Evolutionary conservation across 1,140 invertebrate species (phyloP).

Genomic region (Diachasma alloeum): DNA sequence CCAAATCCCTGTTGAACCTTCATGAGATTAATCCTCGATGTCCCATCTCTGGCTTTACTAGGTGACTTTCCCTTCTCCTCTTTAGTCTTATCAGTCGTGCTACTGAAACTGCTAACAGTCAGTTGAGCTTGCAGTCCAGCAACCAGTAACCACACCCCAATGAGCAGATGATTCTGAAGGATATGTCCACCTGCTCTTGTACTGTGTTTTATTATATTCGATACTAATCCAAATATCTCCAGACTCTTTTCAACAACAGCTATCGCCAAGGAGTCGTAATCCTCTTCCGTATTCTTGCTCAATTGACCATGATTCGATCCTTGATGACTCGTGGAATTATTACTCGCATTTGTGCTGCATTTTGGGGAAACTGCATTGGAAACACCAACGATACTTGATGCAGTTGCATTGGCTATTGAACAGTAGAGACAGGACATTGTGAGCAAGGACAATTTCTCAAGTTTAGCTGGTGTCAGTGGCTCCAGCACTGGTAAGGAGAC

Average conservation of each 20-base stretch:
- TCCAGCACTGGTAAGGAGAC: slow-evolving; percentile 87
- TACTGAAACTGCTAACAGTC: slow-evolving; percentile 66
- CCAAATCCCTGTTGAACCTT: slow-evolving; percentile 85
- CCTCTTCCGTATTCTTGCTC: slow-evolving; percentile 72
- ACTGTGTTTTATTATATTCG: slow-evolving; percentile 81
- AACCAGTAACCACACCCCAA: slow-evolving; percentile 86
- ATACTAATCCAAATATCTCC: slow-evolving; percentile 84
- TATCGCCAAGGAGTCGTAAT: slow-evolving; percentile 74
- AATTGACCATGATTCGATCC: slow-evolving; percentile 37
- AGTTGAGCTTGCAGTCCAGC: slow-evolving; percentile 83
- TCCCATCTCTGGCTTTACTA: slow-evolving; percentile 71
- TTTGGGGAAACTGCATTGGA: slow-evolving; percentile 72
- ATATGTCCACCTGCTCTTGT: slow-evolving; percentile 87
- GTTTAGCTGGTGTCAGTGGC: slow-evolving; percentile 81
- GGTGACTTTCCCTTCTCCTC: slow-evolving; percentile 74
- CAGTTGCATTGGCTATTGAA: slow-evolving; percentile 76
- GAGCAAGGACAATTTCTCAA: slow-evolving; percentile 80
- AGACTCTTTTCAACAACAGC: slow-evolving; percentile 77
- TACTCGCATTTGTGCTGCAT: slow-evolving; percentile 61
- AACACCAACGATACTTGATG: slow-evolving; percentile 73
- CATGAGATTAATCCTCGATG: slow-evolving; percentile 70
- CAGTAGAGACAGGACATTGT: slow-evolving; percentile 83
- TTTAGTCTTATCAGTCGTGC: slow-evolving; percentile 66
- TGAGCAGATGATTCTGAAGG: slow-evolving; percentile 87
- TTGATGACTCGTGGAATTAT: slow-evolving; percentile 35